Conservation (phyloP, 2,797 vertebrate species). For the Labeo calbasu region DNA sequence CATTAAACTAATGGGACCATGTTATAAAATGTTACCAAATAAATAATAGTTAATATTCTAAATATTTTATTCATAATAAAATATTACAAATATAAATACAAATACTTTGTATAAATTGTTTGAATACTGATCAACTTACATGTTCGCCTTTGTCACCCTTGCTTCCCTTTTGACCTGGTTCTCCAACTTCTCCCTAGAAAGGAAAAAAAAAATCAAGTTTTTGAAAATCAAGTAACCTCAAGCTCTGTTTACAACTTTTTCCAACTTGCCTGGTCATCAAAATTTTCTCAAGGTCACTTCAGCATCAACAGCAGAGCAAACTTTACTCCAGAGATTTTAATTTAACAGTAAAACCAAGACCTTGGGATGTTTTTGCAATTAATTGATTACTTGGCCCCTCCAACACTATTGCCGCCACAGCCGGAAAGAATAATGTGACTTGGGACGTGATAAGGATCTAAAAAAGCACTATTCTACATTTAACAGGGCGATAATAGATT, state of each 20-base stretch:
- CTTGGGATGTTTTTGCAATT: conserved; percentile 71
- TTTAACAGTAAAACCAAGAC: conserved; percentile 71
- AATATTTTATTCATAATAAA: not conserved
- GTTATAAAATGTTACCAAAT: not conserved
- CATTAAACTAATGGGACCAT: not conserved
- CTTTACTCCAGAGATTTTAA: conserved; percentile 71
- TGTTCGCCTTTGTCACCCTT: conserved; percentile 98
- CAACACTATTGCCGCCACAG: conserved; percentile 60
- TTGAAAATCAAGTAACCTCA: not conserved
- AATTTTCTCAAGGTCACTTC: conserved; percentile 67
- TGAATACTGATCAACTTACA: conserved; percentile 78
- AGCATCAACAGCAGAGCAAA: conserved; percentile 61
- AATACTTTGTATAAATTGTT: not conserved
- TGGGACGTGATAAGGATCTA: conserved; percentile 64
- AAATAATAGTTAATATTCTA: not conserved
- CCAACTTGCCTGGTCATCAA: not conserved
- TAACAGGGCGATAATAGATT: conserved; percentile 55
- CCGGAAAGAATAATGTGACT: conserved; percentile 60
- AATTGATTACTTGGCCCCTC: conserved; percentile 71
- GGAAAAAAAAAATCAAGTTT: conserved; percentile 61
- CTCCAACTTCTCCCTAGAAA: conserved; percentile 95
- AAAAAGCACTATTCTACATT: conserved; percentile 54
- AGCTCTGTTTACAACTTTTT: conserved; percentile 39
- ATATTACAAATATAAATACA: not conserved
- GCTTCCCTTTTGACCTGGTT: conserved; percentile 96